Conservation (phyloP, 2,113 vertebrate species). For the Aix galericulata region DNA sequence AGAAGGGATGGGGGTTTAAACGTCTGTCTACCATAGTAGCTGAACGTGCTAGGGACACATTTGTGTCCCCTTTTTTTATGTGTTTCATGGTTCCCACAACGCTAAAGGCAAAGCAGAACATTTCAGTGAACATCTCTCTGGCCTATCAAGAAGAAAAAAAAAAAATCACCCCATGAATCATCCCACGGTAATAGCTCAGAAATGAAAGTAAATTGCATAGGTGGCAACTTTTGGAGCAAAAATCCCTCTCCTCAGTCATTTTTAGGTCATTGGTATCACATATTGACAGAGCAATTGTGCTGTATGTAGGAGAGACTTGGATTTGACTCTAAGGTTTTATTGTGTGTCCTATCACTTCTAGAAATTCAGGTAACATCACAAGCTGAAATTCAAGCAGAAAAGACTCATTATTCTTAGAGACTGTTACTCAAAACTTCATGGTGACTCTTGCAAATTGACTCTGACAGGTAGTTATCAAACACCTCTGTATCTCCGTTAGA, state of each 20-base stretch:
- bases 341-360: conserved; percentile 12
- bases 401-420: conserved; percentile 40
- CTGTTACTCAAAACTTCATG: conserved; percentile 31
- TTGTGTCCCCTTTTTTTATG: neutral
- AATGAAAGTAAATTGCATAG: neutral
- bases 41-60: neutral
- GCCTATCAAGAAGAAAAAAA: accelerated
- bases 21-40: neutral
- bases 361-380: neutral
- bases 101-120: neutral
- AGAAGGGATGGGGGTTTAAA: neutral
- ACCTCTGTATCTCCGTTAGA: neutral
- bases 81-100: neutral
- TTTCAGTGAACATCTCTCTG: neutral
- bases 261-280: neutral
- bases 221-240: neutral
- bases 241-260: neutral
- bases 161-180: neutral
- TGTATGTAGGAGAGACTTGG: neutral
- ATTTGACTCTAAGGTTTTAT: neutral
- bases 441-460: conserved; percentile 46
- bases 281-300: neutral
- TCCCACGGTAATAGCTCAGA: neutral
- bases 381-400: conserved; percentile 36
- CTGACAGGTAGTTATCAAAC: conserved; percentile 51